Conservation (phyloP, 1,140 invertebrate species). For the Macrobrachium rosenbergii region DNA sequence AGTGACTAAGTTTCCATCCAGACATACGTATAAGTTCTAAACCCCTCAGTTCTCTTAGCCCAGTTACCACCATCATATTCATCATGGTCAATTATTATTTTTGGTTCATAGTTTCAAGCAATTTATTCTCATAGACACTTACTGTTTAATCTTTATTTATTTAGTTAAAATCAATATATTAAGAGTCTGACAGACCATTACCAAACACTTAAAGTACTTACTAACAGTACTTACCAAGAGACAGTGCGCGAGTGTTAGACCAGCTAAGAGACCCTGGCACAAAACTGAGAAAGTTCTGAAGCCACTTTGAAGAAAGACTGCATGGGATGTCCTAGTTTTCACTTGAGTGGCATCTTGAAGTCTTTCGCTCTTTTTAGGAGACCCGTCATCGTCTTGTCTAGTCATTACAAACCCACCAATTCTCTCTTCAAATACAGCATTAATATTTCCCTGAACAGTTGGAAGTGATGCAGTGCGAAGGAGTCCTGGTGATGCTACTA, state of each 20-base stretch:
- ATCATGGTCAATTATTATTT: no score
- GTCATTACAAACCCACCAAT: constrained; percentile 46
- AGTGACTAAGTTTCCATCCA: no score
- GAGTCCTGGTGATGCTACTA: constrained; percentile 16
- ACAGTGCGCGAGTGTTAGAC: constrained; percentile 63
- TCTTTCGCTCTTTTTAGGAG: constrained; percentile 41
- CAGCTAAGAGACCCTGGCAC: constrained; percentile 61
- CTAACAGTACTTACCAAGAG: constrained; percentile 49
- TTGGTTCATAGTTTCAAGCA: neutral
- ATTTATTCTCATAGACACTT: neutral
- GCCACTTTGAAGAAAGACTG: constrained; percentile 58
- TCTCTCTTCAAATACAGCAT: constrained; percentile 40
- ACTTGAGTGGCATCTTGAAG: constrained; percentile 38
- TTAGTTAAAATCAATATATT: neutral
- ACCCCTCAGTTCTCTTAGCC: no score
- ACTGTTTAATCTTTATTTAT: neutral
- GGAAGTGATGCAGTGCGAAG: constrained; percentile 18
- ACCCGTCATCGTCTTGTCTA: constrained; percentile 20
- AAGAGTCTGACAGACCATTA: no score
- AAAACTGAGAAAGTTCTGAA: constrained; percentile 64
- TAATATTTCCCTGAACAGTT: constrained; percentile 16
- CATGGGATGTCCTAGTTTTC: constrained; percentile 43
- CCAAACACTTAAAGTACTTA: neutral
- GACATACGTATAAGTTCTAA: no score
- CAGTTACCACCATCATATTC: no score